A percentile compares a stretch with the other conserved stretches of the same genome.
phyloP scores from a whole-genome alignment of 2,113 vertebrate species.

The Cebidichthys violaceus region DNA sequence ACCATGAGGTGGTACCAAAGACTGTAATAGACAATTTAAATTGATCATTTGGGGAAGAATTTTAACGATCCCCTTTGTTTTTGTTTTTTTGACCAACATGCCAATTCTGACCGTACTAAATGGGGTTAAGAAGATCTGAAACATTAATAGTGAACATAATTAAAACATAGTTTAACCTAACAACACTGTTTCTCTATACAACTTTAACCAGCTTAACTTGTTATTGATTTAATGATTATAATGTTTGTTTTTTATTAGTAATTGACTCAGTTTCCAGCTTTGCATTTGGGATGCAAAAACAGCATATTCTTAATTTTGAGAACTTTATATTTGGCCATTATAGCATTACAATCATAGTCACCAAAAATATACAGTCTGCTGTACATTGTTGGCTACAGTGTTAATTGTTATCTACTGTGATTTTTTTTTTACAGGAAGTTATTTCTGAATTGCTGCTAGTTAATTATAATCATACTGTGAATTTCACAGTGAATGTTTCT shows the following conservation, averaged over 20 bases:
- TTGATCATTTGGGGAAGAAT: too few relatives aligned
- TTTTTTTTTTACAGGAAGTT: not conserved
- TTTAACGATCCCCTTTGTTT: too few relatives aligned
- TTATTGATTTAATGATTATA: not conserved
- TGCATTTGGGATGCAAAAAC: not conserved
- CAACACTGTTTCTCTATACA: not conserved
- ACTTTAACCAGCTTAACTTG: not conserved
- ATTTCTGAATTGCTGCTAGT: not conserved
- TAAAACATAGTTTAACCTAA: not conserved
- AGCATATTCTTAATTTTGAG: not conserved
- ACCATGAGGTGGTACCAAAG: too few relatives aligned
- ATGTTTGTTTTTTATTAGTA: not conserved
- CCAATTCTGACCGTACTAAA: not conserved
- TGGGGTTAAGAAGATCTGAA: not conserved
- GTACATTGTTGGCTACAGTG: too few relatives aligned
- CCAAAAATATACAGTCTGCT: too few relatives aligned
- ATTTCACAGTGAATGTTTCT: too few relatives aligned
- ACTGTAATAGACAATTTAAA: too few relatives aligned
- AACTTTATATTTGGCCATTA: not conserved
- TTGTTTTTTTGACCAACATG: not conserved
- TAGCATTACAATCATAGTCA: not conserved
- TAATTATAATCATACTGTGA: not conserved
- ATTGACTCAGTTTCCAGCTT: too few relatives aligned
- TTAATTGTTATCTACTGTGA: too few relatives aligned
- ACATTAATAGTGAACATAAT: not conserved